phyloP scores from a whole-genome alignment of 2,113 vertebrate genomes.

The Colossoma macropomum region DNA sequence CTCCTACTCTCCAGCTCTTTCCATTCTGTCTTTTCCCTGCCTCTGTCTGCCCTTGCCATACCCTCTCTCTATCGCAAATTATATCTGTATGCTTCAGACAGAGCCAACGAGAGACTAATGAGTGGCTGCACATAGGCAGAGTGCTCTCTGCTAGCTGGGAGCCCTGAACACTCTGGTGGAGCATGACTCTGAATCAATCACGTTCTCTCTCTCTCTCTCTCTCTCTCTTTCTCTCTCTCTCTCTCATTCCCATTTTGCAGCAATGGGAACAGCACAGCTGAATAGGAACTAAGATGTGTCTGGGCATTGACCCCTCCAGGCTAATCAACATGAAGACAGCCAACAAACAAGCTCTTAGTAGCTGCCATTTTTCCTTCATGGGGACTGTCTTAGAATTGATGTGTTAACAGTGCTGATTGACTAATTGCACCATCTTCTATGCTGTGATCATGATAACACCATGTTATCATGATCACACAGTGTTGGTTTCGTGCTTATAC shows the following conservation, averaged over 20 bases:
- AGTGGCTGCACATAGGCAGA: constrained; percentile 39
- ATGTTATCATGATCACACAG: too few species aligned
- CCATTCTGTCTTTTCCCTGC: constrained; percentile 24
- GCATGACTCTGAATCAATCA: constrained; percentile 8
- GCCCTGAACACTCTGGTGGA: not conserved
- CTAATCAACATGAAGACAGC: not conserved
- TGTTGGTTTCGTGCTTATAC: too few species aligned
- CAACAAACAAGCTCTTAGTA: constrained; percentile 38
- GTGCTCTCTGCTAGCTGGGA: constrained; percentile 1
- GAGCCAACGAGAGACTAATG: constrained; percentile 26
- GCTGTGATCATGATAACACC: too few species aligned
- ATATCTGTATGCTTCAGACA: constrained; percentile 39
- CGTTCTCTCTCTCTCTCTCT: constrained; percentile 8
- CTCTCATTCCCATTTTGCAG: constrained; percentile 8
- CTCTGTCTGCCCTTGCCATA: constrained; percentile 18
- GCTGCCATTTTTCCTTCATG: too few species aligned
- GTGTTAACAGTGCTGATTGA: too few species aligned
- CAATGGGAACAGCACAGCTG: constrained; percentile 21
- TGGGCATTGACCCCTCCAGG: constrained; percentile 16
- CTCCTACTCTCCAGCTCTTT: not conserved
- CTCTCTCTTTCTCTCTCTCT: not conserved
- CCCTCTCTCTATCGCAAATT: constrained; percentile 36
- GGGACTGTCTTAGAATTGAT: too few species aligned
- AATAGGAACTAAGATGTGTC: constrained; percentile 29
- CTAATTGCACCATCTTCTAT: too few species aligned